Percentiles rank a stretch among this genome's conserved stretches.
Conservation (phyloP, 2,113 vertebrate genomes). For the Prietella phreatophila region DNA sequence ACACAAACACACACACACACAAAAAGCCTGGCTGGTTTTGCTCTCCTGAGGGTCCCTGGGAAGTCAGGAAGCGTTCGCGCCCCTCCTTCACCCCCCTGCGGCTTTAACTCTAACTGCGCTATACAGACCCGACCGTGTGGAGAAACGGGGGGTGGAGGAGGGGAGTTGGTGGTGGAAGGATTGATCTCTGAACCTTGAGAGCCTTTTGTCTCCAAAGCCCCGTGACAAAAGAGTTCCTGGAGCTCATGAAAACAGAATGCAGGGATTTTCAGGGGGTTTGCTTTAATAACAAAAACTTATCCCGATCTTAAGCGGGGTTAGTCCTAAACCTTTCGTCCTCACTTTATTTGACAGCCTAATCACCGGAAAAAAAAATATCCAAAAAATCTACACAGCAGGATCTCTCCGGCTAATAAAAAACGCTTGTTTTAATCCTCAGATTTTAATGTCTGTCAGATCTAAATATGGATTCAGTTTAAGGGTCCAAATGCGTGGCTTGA, state of each 20-base stretch:
- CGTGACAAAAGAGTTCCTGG: conserved; percentile 53
- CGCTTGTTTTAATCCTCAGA: background rate
- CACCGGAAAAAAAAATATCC: background rate
- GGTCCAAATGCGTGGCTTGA: conserved; percentile 8
- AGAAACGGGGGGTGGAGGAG: conserved; percentile 4
- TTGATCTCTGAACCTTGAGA: conserved; percentile 51
- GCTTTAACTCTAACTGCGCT: conserved; percentile 36
- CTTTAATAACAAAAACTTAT: conserved; percentile 33
- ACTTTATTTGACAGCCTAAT: conserved; percentile 38
- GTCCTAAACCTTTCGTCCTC: conserved; percentile 15
- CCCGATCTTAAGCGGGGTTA: conserved; percentile 7
- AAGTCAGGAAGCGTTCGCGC: conserved; percentile 51
- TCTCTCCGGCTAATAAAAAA: background rate
- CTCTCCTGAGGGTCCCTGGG: conserved; percentile 45
- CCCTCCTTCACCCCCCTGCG: conserved; percentile 47
- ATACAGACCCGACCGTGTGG: conserved; percentile 18
- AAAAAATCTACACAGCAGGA: background rate
- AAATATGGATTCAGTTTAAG: conserved; percentile 4
- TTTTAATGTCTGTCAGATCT: background rate
- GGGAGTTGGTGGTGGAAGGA: conserved; percentile 20
- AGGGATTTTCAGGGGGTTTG: conserved; percentile 26
- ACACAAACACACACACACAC: background rate
- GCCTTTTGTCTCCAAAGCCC: conserved; percentile 53
- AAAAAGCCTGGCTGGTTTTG: conserved; percentile 10
- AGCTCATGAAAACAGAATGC: conserved; percentile 54